Conservation (phyloP, 1,140 invertebrate species). For the Lordiphosa stackelbergi region DNA sequence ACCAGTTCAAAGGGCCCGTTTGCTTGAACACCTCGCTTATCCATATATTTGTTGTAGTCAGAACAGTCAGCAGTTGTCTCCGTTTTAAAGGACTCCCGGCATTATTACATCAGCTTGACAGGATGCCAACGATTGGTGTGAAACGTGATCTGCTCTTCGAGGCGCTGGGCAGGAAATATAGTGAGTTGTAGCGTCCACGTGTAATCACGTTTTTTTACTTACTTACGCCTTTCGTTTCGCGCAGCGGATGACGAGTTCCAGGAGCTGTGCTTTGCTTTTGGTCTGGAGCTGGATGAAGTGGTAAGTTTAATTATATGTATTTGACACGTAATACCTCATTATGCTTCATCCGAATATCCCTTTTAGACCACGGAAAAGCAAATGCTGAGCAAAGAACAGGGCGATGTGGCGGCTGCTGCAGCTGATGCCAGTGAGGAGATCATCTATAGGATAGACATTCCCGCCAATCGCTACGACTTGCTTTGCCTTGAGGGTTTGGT, state of each 20-base stretch:
- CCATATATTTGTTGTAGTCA: too few species aligned
- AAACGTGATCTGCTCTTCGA: conserved; percentile 90
- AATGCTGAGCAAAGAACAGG: conserved; percentile 93
- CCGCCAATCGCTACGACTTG: conserved; percentile 98
- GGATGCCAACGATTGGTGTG: conserved; percentile 93
- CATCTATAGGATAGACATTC: conserved; percentile 97
- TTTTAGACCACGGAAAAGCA: conserved; percentile 93
- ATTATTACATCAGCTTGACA: conserved; percentile 4
- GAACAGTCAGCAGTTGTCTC: not conserved
- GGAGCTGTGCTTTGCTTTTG: conserved; percentile 97
- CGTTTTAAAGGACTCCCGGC: not conserved
- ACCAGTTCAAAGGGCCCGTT: too few species aligned
- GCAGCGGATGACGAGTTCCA: conserved; percentile 97
- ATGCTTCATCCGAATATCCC: conserved; percentile 18
- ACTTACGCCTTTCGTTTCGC: conserved; percentile 27
- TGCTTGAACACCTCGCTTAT: too few species aligned
- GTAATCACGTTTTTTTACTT: conserved; percentile 86
- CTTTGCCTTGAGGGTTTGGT: conserved; percentile 96
- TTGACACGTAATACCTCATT: not conserved
- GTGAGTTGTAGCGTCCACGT: conserved; percentile 86
- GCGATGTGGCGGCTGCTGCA: conserved; percentile 81
- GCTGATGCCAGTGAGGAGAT: conserved; percentile 85
- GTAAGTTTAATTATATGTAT: conserved; percentile 80
- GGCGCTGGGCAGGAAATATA: conserved; percentile 87
- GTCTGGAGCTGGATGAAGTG: conserved; percentile 98